Evolutionary conservation across 2,888 invertebrate species (phyloP), one percentile per base, ranked within the genome.

Genomic region (Odontocolon sp.): DNA sequence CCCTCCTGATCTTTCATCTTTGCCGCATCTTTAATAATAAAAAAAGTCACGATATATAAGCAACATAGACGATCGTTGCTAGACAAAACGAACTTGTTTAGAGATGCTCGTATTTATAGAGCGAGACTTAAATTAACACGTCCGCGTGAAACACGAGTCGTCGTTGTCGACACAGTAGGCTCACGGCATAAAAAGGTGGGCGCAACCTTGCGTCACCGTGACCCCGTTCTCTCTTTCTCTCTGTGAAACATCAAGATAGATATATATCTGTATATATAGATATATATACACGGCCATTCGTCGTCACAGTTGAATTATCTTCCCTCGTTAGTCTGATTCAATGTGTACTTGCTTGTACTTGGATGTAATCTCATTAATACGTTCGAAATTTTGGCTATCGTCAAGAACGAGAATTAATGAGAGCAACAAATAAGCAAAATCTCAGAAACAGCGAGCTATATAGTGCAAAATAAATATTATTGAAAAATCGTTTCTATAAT

Each of bases 101-200:
- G 16, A 64, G 36, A 75, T 57, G 66, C 61, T 67, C 66, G 79
- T 84, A 83, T 84, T 83, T 83, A 82, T 83, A 84, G 82, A 83
- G 80, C 76, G 71, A 78, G 78, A 80, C 81, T 75, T 68, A 75
- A 85, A 86, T 85, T 86, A 87, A 85, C 83, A 82, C 75, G 76
- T 77, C 69, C 78, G 63, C 79, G 80, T 79, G 83, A 83, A 85
- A 84, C 74, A 78, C 80, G 82, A 84, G 77, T 80, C 77, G 78
- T 64, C 40, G 73, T 70, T 36, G 54, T 31, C 47, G 23, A 36
- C 45, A 45, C 26, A 42, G 33, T 28, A 18, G 38, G 18, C 67
- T 73, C 63, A 42, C 38, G 47, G 28, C 61, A 63, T 57, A 56
- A 76, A 74, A 66, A 75, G 40, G 68, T 66, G 76, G 52, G 66